phyloP scores from a whole-genome alignment of 2,113 vertebrate species.

The Xiphorhynchus elegans region DNA sequence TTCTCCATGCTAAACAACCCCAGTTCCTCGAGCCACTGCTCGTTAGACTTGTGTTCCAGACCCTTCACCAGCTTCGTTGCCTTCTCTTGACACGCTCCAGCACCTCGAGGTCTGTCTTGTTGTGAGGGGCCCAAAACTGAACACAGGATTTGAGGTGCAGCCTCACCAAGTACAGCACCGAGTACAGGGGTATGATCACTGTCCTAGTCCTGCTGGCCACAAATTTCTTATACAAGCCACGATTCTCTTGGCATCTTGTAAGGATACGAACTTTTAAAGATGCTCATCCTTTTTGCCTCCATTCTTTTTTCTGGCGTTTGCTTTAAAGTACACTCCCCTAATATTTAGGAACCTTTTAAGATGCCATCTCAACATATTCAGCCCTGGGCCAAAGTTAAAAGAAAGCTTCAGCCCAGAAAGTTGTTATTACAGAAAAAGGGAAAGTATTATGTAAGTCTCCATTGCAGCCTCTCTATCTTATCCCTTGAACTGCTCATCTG shows the following conservation, averaged over 20 bases:
- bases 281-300: not conserved
- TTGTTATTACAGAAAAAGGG: not conserved
- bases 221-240: not conserved
- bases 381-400: not conserved
- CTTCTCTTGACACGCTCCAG: not conserved
- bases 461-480: not conserved
- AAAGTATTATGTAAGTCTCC: not conserved
- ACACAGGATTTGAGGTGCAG: not conserved
- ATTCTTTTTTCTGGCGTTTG: not conserved
- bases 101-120: not conserved
- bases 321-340: not conserved
- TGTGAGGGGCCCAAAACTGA: not conserved
- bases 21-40: not conserved
- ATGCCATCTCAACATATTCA: not conserved
- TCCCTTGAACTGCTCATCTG: not conserved
- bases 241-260: not conserved
- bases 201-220: not conserved
- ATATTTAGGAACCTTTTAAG: not conserved
- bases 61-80: accelerated
- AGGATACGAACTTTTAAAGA: not conserved
- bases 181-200: not conserved
- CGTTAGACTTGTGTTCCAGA: accelerated
- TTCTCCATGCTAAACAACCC: not conserved
- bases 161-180: not conserved
- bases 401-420: not conserved